These are phyloP conservation scores for Thalpophila matura DNA, from an alignment of 2,888 invertebrate species.

Conservation along the genomic window DNA sequence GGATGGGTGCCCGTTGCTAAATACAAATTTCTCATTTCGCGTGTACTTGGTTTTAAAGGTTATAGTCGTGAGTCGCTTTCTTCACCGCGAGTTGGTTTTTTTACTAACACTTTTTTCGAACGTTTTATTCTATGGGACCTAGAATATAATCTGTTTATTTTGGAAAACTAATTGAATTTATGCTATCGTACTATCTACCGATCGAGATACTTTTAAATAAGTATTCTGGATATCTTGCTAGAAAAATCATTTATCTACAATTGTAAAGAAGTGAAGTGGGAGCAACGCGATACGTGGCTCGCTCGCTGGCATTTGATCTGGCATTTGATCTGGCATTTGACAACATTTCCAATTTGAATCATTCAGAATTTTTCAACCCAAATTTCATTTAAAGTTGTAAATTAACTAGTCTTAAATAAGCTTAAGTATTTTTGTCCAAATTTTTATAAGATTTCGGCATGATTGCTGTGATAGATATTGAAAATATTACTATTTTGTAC, in stretches of 20 bases:
- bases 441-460: slow-evolving; percentile 75
- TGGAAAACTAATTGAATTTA: slow-evolving; percentile 52
- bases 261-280: slow-evolving; percentile 32
- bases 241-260: slow-evolving; percentile 41
- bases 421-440: slow-evolving; percentile 77
- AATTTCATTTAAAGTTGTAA: slow-evolving; percentile 70
- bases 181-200: slow-evolving; percentile 40
- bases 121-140: slow-evolving; percentile 59
- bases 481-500: slow-evolving; percentile 74
- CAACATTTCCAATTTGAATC: slow-evolving; percentile 66
- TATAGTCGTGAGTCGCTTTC: slow-evolving; percentile 57
- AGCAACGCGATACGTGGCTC: slow-evolving; percentile 13
- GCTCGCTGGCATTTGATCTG: slow-evolving; percentile 57
- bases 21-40: slow-evolving; percentile 54
- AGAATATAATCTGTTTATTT: slow-evolving; percentile 60
- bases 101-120: slow-evolving; percentile 62
- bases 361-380: slow-evolving; percentile 65
- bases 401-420: slow-evolving; percentile 81
- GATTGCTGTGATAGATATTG: slow-evolving; percentile 76
- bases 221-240: slow-evolving; percentile 45
- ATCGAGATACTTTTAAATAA: slow-evolving; percentile 51
- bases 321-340: slow-evolving; percentile 68
- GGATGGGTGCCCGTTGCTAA: slow-evolving; percentile 48
- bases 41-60: slow-evolving; percentile 56
- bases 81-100: slow-evolving; percentile 61